Conservation (phyloP, 2,113 vertebrate species). For the Terrapene triunguis region DNA sequence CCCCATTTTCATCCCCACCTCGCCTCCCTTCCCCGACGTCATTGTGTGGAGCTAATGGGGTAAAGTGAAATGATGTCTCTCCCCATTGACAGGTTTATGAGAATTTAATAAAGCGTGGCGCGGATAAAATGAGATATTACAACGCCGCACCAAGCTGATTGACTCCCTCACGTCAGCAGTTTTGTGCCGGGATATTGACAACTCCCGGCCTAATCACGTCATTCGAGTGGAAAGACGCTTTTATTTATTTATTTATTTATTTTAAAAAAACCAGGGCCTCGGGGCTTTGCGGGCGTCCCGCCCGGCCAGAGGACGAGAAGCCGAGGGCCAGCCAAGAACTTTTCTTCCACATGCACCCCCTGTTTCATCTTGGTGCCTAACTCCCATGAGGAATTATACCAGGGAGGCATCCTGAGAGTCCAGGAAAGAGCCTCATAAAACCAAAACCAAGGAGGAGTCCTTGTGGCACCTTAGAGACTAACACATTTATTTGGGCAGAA, state of each 20-base stretch:
- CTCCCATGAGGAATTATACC: neutral
- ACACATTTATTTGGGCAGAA: no score
- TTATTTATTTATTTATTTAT: neutral
- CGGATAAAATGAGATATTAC: slow-evolving; percentile 87
- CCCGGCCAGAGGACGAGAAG: fast-evolving
- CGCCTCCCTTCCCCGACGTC: slow-evolving; percentile 66
- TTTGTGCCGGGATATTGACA: slow-evolving; percentile 45
- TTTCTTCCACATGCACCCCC: neutral
- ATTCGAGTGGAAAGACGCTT: neutral
- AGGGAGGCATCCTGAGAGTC: neutral
- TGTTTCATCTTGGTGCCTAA: neutral
- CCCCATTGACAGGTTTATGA: slow-evolving; percentile 90
- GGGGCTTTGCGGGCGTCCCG: neutral
- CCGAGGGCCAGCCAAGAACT: neutral
- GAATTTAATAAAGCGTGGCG: slow-evolving; percentile 91
- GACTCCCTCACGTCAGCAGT: slow-evolving; percentile 80
- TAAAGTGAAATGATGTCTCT: slow-evolving; percentile 87
- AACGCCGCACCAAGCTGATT: slow-evolving; percentile 77
- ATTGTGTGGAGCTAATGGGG: slow-evolving; percentile 88
- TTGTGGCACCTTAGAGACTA: no score
- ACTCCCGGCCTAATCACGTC: neutral
- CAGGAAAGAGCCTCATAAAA: neutral
- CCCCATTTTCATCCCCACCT: neutral
- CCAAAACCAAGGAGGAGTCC: no score
- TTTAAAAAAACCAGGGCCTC: fast-evolving